phyloP scores from a whole-genome alignment of 2,113 vertebrate genomes.

The Chunga burmeisteri region DNA sequence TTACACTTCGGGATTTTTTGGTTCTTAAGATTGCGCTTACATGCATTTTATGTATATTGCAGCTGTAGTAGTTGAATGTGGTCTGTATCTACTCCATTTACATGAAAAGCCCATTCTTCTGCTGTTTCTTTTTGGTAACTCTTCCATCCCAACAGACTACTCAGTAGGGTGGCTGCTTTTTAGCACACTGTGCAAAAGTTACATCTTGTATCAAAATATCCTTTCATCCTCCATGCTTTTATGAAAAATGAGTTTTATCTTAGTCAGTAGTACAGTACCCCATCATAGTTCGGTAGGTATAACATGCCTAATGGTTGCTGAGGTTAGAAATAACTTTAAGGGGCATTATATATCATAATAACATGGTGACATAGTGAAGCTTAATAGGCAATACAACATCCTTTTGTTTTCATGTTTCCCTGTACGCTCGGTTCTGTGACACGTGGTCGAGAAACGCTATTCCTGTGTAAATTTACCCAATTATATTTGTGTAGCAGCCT shows the following conservation, averaged over 20 bases:
- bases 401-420: constrained; percentile 9
- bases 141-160: not conserved
- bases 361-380: not conserved
- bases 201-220: not conserved
- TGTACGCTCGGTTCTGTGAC: not conserved
- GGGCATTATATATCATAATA: not conserved
- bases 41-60: not conserved
- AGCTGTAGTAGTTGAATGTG: not conserved
- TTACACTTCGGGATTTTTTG: not conserved
- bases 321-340: not conserved
- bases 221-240: not conserved
- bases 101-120: not conserved
- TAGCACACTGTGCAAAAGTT: not conserved
- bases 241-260: not conserved
- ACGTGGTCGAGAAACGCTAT: not conserved
- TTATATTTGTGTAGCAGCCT: constrained; percentile 18
- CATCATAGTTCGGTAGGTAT: not conserved
- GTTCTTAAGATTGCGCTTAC: not conserved
- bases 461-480: constrained; percentile 8
- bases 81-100: not conserved
- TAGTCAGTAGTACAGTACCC: not conserved
- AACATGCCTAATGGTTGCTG: not conserved
- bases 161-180: not conserved
- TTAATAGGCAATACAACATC: not conserved
- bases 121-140: not conserved